Evolutionary conservation across 1,140 invertebrate genomes (phyloP).

Genomic region (Calephelis nemesis): DNA sequence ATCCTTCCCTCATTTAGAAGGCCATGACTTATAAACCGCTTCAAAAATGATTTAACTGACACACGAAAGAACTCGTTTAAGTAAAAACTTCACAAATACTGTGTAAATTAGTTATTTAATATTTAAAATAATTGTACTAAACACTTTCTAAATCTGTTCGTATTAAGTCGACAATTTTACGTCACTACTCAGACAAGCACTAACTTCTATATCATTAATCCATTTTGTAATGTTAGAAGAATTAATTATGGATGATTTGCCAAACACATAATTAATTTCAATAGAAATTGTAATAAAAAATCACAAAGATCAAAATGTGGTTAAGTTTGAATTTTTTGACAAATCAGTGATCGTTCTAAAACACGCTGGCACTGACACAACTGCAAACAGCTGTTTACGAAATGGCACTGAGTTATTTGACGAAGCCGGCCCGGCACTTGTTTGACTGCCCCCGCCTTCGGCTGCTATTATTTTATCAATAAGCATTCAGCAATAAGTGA

Average conservation of each 20-base stretch:
- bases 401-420: constrained; percentile 17
- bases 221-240: background rate
- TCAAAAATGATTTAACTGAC: constrained; percentile 5
- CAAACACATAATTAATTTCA: too few relatives aligned
- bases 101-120: background rate
- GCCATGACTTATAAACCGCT: constrained; percentile 33
- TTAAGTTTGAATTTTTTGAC: background rate
- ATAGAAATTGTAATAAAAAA: background rate
- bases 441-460: constrained; percentile 39
- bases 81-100: background rate
- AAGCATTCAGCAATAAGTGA: background rate
- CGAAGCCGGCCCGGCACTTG: constrained; percentile 19
- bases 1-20: constrained; percentile 71
- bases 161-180: constrained; percentile 30
- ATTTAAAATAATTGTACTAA: constrained; percentile 6
- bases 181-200: constrained; percentile 29
- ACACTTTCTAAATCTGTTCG: constrained; percentile 26
- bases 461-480: constrained; percentile 17
- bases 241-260: too few relatives aligned
- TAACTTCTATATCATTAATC: background rate
- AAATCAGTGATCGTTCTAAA: constrained; percentile 8
- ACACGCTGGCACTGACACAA: constrained; percentile 34
- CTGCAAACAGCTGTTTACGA: constrained; percentile 45
- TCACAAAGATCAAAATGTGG: background rate
- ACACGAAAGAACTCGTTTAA: background rate